Base-by-base conservation (phyloP, 2,888 invertebrate genomes). In the Lycia hirtaria region DNA sequence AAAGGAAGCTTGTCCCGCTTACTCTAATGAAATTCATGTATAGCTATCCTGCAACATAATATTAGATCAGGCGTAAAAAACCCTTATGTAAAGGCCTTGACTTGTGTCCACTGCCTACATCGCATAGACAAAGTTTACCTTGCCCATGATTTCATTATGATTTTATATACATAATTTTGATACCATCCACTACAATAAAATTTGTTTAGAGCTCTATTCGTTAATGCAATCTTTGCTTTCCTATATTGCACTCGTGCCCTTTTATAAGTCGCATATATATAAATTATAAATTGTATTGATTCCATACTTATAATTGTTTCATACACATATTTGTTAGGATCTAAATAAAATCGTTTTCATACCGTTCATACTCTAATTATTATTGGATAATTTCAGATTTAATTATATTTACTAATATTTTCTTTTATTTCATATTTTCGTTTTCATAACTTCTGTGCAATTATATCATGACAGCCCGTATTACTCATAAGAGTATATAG, bases 51-150 rank as follows among this genome's bases (percentile, higher is more conserved):
- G 2, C 7, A 10, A 2, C 3, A 22, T 22, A 22, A 22, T 7
- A 22, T 22, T 22, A 38, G 38, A 38, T 22, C 12, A 38, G 0
- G 4, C n/a, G n/a, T n/a, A n/a, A n/a, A n/a, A n/a, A n/a, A n/a
- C n/a, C 7, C 38, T 1, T 38, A 12, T 22, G 12, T 38, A 12
- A 3, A 38, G 12, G 22, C 38, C 38, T 17, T 81, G 83, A 81
- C 86, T 85, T 82, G 86, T 79, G 85, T 82, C 68, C 86, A 80
- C 85, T 75, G 65, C 60, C 66, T 60, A 56, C 65, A 60, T 51
- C 32, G 44, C 52, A 59, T 50, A 56, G 26, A 51, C 54, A 53
- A 53, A 40, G 32, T 49, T 43, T 60, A 48, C 37, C 30, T 32
- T 56, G 51, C 22, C 22, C 17, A 50, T 51, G 28, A 30, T 32